Base-by-base conservation (phyloP, 2,888 invertebrate genomes). In the Eumacrocentrus americanus region DNA sequence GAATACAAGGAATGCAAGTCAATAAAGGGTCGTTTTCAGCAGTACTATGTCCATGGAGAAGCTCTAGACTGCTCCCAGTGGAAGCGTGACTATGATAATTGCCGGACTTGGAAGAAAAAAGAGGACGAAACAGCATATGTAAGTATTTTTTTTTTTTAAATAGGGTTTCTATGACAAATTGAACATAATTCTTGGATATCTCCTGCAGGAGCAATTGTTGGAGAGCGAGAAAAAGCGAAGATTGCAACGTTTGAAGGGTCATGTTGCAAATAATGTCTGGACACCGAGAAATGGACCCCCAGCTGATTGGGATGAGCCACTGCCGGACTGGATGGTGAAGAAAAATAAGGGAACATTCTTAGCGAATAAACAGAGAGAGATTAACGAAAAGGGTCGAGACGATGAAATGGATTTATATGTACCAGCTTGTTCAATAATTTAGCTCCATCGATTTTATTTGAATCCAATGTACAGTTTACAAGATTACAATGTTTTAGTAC, bases 1-100 rank as follows among this genome's bases (percentile, higher is more conserved):
- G 94, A 95, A 82, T 92, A 91, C 73, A 83, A 84, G 18, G 93
- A 94, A 67, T 95, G 95, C 77, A 88, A 82, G 53, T 89, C 91
- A 69, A 82, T 91, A 16, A 87, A 82, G 79, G 90, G 85, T 0
- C 84, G 94, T 66, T 92, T 95, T 71, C 89, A 95, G 77, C 95
- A 95, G 80, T 90, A 92, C 77, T 96, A 94, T 76, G 85, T 94
- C 60, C 84, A 84, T 80, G 95, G 95, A 0, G 83, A 90, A 73
- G 79, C 82, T 0, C 56, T 85, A 5, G 90, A 95, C 75, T 96
- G 95, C 75, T 83, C 83, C 2, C 88, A 89, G 69, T 95, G 94
- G 94, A 86, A 90, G 71, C 84, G 82, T 55, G 94, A 95, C 79
- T 88, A 87, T 69, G 77, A 87, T 2, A 92, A 91, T 75, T 95